Conservation (phyloP, 2,888 invertebrate species). For the Graphium colonna region DNA sequence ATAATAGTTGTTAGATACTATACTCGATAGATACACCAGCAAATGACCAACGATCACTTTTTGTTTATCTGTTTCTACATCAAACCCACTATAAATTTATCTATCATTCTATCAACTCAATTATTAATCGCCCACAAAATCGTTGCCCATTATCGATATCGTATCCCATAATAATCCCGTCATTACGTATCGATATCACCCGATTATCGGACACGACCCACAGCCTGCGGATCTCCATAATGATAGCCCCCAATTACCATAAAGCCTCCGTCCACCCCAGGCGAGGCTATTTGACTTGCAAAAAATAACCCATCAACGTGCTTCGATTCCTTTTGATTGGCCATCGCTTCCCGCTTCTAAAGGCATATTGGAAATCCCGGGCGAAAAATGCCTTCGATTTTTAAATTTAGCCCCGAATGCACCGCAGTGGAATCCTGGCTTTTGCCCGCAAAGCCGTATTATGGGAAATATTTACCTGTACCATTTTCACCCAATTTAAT, state of each 20-base stretch:
- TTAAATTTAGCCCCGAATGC: conserved; percentile 18
- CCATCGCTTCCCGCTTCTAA: conserved; percentile 26
- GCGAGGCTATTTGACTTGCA: conserved; percentile 69
- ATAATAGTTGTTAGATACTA: no score
- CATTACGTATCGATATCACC: conserved; percentile 20
- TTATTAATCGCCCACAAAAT: conserved; percentile 35
- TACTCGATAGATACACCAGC: no score
- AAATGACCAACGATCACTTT: no score
- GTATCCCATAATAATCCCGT: neutral
- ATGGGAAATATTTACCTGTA: no score
- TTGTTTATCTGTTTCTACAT: no score
- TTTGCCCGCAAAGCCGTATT: no score
- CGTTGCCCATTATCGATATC: conserved; percentile 29
- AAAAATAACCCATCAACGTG: conserved; percentile 44
- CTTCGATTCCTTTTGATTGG: conserved; percentile 42
- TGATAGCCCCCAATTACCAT: conserved; percentile 68
- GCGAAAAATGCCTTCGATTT: no score
- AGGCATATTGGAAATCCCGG: no score
- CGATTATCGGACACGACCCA: conserved; percentile 33
- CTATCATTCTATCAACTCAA: conserved; percentile 1
- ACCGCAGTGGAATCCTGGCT: no score
- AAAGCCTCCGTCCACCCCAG: conserved; percentile 61
- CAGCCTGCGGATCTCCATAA: conserved; percentile 51
- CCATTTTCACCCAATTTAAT: no score
- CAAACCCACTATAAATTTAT: no score